Conservation (phyloP, 2,113 vertebrate species). For the Callospermophilus lateralis region DNA sequence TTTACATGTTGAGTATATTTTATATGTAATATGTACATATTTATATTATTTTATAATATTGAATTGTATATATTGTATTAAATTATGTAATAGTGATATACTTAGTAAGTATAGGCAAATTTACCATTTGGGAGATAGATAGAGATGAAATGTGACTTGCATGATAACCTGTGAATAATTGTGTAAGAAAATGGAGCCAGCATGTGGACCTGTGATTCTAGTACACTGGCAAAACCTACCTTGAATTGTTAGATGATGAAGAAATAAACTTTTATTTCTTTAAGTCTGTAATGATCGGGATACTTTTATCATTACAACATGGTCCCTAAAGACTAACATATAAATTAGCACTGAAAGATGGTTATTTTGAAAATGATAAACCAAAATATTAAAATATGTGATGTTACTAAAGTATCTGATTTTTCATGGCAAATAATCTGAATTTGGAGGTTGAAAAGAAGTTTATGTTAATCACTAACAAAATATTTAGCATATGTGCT, state of each 20-base stretch:
- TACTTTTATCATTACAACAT: not conserved
- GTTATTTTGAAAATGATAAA: not conserved
- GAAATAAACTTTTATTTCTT: not conserved
- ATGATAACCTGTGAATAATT: not conserved
- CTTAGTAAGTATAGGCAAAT: not conserved
- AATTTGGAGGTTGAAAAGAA: not conserved
- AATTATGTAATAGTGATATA: not conserved
- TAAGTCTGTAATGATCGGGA: not conserved
- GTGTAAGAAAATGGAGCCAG: not conserved
- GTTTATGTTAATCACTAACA: not conserved
- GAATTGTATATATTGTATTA: not conserved
- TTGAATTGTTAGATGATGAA: not conserved
- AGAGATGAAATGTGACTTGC: not conserved
- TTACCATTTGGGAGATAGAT: not conserved
- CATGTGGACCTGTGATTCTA: not conserved
- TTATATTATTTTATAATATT: not conserved
- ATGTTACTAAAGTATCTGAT: not conserved
- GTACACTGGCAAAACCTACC: not conserved
- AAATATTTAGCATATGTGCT: conserved; percentile 1
- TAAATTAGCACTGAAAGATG: not conserved
- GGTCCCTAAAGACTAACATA: not conserved
- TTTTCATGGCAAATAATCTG: not conserved
- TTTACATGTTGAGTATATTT: not conserved
- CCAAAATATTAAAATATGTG: not conserved
- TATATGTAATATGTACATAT: not conserved